Evolutionary conservation across 1,140 invertebrate genomes (phyloP).

Genomic region (Scaptomyza hsui): DNA sequence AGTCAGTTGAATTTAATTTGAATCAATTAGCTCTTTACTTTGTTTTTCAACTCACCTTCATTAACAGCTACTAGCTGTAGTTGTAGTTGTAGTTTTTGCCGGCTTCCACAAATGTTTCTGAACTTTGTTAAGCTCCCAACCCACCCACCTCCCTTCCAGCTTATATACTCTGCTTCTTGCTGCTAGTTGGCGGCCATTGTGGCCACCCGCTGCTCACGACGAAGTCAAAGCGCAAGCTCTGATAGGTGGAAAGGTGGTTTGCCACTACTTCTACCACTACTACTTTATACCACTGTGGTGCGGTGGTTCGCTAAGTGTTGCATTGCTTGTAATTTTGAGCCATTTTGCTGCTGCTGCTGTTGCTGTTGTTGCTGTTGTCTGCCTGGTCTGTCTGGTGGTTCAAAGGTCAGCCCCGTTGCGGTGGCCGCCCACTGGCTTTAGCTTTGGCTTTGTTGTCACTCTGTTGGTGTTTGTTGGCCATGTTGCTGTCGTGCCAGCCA

Average conservation of each 20-base stretch:
- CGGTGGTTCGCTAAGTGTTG: slow-evolving; percentile 43
- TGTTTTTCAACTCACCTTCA: not conserved
- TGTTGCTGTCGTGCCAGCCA: slow-evolving; percentile 55
- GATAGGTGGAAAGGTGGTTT: slow-evolving; percentile 31
- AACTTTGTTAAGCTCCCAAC: not conserved
- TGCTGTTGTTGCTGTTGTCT: not conserved
- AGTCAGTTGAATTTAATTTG: not conserved
- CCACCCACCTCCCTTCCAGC: not conserved
- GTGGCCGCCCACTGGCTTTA: slow-evolving; percentile 43
- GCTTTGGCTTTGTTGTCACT: not conserved
- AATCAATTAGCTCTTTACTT: not conserved
- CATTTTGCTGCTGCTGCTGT: slow-evolving; percentile 41
- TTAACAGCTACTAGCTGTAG: not conserved
- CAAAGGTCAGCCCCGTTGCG: slow-evolving; percentile 64
- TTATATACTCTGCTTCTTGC: not conserved
- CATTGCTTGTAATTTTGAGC: slow-evolving; percentile 50
- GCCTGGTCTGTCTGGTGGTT: slow-evolving; percentile 18
- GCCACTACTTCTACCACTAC: not conserved
- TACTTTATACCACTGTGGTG: slow-evolving; percentile 2
- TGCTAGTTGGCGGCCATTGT: slow-evolving; percentile 40
- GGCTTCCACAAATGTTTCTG: not conserved
- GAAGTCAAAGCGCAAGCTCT: slow-evolving; percentile 18
- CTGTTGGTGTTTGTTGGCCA: slow-evolving; percentile 25
- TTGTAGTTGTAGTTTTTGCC: not conserved
- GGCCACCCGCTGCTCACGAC: slow-evolving; percentile 38